phyloP scores from a whole-genome alignment of 2,113 vertebrate species.

The Chitala chitala region DNA sequence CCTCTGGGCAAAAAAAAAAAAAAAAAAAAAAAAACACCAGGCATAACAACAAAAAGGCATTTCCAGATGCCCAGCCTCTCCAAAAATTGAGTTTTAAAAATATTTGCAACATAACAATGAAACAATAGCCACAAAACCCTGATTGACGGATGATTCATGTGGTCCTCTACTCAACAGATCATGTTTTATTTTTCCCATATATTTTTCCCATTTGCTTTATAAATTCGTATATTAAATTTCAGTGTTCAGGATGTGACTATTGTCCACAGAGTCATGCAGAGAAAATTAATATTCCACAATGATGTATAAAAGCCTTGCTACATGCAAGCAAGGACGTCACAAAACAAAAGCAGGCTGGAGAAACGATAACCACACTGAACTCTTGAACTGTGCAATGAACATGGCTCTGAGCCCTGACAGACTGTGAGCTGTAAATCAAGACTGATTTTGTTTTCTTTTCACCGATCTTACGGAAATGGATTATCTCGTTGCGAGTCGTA shows the following conservation, averaged over 20 bases:
- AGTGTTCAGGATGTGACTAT: not conserved
- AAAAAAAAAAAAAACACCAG: slow-evolving; percentile 9
- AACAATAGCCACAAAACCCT: not conserved
- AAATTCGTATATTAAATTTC: not conserved
- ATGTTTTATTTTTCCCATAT: too few species aligned
- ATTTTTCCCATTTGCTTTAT: not conserved
- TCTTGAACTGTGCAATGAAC: not conserved
- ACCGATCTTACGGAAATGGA: not conserved
- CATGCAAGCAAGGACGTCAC: not conserved
- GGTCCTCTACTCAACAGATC: too few species aligned
- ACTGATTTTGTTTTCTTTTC: not conserved
- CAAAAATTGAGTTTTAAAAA: not conserved
- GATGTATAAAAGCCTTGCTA: slow-evolving; percentile 4
- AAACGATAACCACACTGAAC: not conserved
- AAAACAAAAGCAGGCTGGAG: not conserved
- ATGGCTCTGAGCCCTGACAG: not conserved
- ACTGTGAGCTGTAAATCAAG: not conserved
- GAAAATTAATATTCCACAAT: slow-evolving; percentile 1
- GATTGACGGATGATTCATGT: not conserved
- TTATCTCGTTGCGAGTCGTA: not conserved
- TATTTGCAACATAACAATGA: not conserved
- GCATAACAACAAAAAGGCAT: not conserved
- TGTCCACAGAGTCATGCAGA: not conserved
- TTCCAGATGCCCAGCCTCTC: slow-evolving; percentile 1
- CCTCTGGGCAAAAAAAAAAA: too few species aligned